phyloP scores from a whole-genome alignment of 2,797 vertebrate species.

The Erethizon dorsatum region DNA sequence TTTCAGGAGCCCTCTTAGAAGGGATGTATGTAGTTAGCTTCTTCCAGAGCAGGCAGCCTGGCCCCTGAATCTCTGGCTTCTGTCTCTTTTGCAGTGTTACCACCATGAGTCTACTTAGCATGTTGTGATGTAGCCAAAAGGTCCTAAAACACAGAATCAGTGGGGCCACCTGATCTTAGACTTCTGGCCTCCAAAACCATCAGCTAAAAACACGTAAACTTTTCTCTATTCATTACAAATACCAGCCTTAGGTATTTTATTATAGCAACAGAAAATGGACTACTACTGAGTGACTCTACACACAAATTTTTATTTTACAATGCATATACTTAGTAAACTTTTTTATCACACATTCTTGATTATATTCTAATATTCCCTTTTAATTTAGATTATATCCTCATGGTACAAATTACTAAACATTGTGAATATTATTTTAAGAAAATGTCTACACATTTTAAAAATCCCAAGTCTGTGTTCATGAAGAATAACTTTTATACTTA shows the following conservation, averaged over 20 bases:
- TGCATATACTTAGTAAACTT: not conserved
- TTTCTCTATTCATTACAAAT: not conserved
- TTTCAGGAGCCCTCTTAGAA: not conserved
- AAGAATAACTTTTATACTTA: conserved; percentile 7
- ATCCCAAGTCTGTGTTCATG: not conserved
- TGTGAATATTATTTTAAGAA: conserved; percentile 38
- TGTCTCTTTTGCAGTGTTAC: not conserved
- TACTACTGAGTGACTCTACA: not conserved
- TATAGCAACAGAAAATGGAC: not conserved
- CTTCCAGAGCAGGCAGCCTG: not conserved
- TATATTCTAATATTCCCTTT: conserved; percentile 16
- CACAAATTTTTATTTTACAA: not conserved
- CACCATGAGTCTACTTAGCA: too few relatives aligned
- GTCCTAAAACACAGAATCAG: not conserved
- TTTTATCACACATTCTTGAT: not conserved
- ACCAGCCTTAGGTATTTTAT: not conserved
- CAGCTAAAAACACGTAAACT: not conserved
- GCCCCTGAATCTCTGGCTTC: not conserved
- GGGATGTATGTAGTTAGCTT: not conserved
- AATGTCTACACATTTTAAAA: conserved; percentile 45
- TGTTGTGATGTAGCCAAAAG: not conserved
- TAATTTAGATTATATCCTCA: conserved; percentile 27
- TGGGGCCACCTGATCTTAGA: not conserved
- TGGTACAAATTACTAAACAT: not conserved
- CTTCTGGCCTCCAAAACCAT: not conserved